phyloP scores from a whole-genome alignment of 2,113 vertebrate species.

The Harpagus bidentatus region DNA sequence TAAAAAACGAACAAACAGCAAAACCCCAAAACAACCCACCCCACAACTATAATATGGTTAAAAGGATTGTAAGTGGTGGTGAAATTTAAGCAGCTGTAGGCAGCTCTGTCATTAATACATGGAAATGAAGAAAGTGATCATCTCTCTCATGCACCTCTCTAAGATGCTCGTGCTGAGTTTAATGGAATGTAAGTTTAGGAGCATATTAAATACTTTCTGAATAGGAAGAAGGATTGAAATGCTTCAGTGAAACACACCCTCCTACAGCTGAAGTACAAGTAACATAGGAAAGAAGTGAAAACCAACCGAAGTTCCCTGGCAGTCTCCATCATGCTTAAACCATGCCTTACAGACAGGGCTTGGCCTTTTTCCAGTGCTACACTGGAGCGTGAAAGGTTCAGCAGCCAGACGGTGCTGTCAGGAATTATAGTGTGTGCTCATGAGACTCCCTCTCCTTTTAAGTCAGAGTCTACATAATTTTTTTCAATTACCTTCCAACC shows the following conservation, averaged over 20 bases:
- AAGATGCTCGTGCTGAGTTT: neutral
- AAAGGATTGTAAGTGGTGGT: neutral
- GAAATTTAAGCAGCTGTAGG: neutral
- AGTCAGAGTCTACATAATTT: conserved; percentile 42
- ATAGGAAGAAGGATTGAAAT: neutral
- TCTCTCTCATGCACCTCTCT: neutral
- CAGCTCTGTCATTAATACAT: neutral
- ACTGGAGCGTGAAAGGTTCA: neutral
- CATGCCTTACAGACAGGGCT: neutral
- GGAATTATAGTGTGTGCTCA: neutral
- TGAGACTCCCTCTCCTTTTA: conserved; percentile 46
- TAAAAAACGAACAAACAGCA: neutral
- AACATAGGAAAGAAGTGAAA: neutral
- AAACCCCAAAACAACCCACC: neutral
- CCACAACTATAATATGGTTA: neutral
- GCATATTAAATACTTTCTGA: neutral
- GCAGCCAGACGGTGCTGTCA: neutral
- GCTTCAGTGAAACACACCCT: neutral
- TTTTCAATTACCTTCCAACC: conserved; percentile 61
- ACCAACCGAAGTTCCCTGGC: neutral
- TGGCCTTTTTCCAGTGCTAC: neutral
- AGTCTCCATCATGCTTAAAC: neutral
- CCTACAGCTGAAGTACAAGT: neutral
- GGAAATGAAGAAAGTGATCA: neutral
- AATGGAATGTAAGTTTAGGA: neutral